Evolutionary conservation across 2,888 invertebrate species (phyloP).

Genomic region (Leptinotarsa tumamoca): DNA sequence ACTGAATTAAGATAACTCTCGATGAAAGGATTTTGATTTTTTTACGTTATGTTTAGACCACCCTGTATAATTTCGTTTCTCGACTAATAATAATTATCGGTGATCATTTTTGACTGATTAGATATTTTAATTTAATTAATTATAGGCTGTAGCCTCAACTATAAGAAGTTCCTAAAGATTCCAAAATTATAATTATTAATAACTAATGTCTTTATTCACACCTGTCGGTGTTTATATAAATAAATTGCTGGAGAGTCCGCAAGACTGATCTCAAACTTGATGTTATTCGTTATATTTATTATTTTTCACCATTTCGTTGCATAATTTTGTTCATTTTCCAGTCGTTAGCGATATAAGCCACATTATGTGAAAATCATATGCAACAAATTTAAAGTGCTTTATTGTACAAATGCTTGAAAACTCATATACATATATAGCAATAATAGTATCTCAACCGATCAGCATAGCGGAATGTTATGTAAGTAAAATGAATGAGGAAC

Average conservation of each 20-base stretch:
- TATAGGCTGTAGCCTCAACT: conserved; percentile 8
- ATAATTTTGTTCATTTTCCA: conserved; percentile 43
- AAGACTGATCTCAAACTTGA: conserved; percentile 38
- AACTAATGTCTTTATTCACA: conserved; percentile 5
- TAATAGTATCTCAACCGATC: conserved; percentile 5
- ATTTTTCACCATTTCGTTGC: conserved; percentile 21
- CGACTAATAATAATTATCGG: conserved; percentile 11
- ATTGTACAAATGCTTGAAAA: conserved; percentile 46
- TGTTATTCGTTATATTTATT: conserved; percentile 27
- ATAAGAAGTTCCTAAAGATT: conserved; percentile 34
- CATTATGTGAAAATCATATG: conserved; percentile 41
- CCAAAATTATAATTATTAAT: conserved; percentile 32
- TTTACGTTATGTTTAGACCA: too few relatives aligned
- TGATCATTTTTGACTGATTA: conserved; percentile 12
- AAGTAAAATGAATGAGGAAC: conserved; percentile 9
- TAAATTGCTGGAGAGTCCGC: conserved; percentile 36
- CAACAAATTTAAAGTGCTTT: conserved; percentile 40
- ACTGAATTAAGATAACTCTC: too few relatives aligned
- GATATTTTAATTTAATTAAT: conserved; percentile 3
- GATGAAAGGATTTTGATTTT: too few relatives aligned
- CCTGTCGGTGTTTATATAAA: conserved; percentile 16
- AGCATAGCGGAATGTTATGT: conserved; percentile 18
- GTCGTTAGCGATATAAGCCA: conserved; percentile 34
- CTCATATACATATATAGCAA: conserved; percentile 28
- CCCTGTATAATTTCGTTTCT: neutral